phyloP scores from a whole-genome alignment of 2,797 vertebrate genomes.

The Fringilla coelebs region DNA sequence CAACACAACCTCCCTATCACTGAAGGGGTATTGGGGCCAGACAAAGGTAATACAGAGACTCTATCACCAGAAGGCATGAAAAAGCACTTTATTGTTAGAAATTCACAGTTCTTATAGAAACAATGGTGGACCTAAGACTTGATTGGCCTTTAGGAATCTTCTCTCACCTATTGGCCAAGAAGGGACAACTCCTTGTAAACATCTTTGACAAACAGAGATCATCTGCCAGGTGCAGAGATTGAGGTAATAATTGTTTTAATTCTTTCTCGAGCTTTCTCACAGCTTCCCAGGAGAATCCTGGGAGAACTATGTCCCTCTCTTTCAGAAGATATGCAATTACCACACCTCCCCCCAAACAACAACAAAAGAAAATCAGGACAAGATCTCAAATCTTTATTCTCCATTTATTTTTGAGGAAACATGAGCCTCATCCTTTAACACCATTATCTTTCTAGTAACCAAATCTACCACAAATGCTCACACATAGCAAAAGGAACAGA shows the following conservation, averaged over 20 bases:
- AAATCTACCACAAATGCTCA: background rate
- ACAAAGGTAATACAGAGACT: background rate
- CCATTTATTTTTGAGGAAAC: background rate
- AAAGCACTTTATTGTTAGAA: background rate
- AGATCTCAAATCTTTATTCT: background rate
- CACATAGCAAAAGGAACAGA: background rate
- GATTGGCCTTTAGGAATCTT: background rate
- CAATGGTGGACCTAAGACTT: background rate
- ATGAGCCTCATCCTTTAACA: background rate
- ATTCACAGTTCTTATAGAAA: background rate
- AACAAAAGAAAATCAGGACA: background rate
- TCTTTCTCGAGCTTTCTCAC: background rate
- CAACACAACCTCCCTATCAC: background rate
- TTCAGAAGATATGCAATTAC: background rate
- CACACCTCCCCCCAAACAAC: rapidly evolving
- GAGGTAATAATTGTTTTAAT: background rate
- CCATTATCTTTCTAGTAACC: background rate
- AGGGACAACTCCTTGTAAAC: background rate
- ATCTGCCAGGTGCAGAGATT: background rate
- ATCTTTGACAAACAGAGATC: background rate
- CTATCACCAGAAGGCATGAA: background rate
- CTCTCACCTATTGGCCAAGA: background rate
- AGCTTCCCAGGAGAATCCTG: background rate
- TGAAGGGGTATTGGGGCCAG: background rate
- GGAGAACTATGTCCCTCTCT: background rate